Conservation (phyloP, 2,113 vertebrate genomes). For the Anolis sagrei region DNA sequence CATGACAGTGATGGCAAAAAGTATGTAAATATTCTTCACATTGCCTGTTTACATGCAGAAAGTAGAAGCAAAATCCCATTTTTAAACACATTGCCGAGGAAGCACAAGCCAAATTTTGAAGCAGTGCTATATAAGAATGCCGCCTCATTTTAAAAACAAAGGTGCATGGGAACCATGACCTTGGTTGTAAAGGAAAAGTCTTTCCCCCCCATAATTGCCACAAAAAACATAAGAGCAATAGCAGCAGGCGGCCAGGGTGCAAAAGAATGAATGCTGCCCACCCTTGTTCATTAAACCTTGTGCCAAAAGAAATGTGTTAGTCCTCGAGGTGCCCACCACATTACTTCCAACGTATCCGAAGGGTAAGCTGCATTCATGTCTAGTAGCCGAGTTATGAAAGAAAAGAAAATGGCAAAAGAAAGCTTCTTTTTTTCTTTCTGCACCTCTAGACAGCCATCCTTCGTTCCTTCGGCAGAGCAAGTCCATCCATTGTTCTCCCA, state of each 20-base stretch:
- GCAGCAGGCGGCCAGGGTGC: background rate
- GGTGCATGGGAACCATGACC: too few species aligned
- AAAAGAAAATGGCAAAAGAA: background rate
- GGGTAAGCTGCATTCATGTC: background rate
- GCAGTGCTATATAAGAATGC: too few species aligned
- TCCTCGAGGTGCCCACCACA: background rate
- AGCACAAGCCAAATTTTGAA: too few species aligned
- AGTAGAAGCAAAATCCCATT: too few species aligned
- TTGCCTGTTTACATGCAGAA: too few species aligned
- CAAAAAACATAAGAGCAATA: background rate
- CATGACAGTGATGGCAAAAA: too few species aligned
- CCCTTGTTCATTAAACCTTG: background rate
- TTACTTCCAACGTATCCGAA: background rate
- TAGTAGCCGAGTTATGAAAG: constrained; percentile 16
- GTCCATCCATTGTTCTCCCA: constrained; percentile 43
- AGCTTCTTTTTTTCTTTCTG: constrained; percentile 13
- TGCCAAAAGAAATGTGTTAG: background rate
- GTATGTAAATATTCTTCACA: too few species aligned
- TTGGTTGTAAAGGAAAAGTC: too few species aligned
- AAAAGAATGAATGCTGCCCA: too few species aligned
- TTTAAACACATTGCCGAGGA: too few species aligned
- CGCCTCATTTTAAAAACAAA: too few species aligned
- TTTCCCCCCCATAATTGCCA: too few species aligned
- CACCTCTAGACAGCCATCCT: background rate
- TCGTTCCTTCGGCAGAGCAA: constrained; percentile 38